Base-by-base conservation (phyloP, 2,113 vertebrate species). In the Turnix velox region DNA sequence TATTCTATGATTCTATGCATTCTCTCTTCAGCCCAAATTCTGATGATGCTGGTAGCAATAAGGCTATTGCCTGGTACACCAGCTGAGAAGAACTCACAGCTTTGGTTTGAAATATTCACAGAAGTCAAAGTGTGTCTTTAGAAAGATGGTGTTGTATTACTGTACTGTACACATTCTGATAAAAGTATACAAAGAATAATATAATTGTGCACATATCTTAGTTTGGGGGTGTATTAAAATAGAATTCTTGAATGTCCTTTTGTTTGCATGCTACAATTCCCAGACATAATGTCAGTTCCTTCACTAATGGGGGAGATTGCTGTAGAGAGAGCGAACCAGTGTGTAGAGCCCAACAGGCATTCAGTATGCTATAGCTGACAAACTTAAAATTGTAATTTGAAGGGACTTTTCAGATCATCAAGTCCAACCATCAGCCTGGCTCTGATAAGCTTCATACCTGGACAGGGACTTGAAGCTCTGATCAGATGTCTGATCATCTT, bases 321-420 rank as follows among this genome's bases (percentile, higher is more conserved):
- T 46, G 6, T 35, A n/a, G 16, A 27, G 35, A 76, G 35, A 65
- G 66, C 31, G n/a, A 45, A 51, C 4, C 31, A 11, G 4, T 7
- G 7, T 42, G 12, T 25, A 43, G 19, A 25, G 25, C 31, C 49
- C 18, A 37, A 7, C 11, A 59, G 67, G 57, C 28, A 28, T 23
- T 17, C 2, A 14, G 19, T 31, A 8, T 2, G 1, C 16, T 6
- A 18, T 45, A 5, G 1, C 80, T 80, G n/a, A n/a, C n/a, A n/a
- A n/a, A n/a, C n/a, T n/a, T n/a, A n/a, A n/a, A n/a, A n/a, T n/a
- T n/a, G n/a, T n/a, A n/a, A n/a, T n/a, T n/a, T n/a, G n/a, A n/a
- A n/a, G n/a, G n/a, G n/a, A n/a, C n/a, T n/a, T n/a, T n/a, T n/a
- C n/a, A n/a, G n/a, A n/a, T n/a, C n/a, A n/a, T n/a, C n/a, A n/a